Evolutionary conservation across 1,140 invertebrate genomes (phyloP), one percentile per base, ranked within the genome.

Genomic region (Ooceraea biroi): DNA sequence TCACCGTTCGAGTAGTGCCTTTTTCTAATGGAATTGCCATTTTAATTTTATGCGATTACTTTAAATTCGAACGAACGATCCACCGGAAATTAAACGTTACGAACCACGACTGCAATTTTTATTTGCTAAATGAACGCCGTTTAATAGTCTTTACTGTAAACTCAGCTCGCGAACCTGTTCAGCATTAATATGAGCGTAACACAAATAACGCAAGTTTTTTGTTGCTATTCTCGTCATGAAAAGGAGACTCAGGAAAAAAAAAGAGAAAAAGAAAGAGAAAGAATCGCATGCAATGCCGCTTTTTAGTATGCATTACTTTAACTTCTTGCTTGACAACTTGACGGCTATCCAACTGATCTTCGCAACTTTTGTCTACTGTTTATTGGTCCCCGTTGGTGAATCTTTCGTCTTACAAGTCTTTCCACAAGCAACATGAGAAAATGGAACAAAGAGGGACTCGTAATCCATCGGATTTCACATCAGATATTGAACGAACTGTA

Each of bases 11-110:
- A 11, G n/a, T 14, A 14, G 3, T 3, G n/a, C 12, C 36, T 83
- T 48, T n/a, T 25, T 55, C 27, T 84, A 82, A 86, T 82, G 57
- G 61, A 82, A 86, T 84, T 36, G 52, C 30, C 27, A 71, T 88
- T 87, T 87, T 88, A 84, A 87, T 87, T 80, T 87, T 41, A 48
- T 27, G 19, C 0, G 3, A 36, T 36, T 2, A 60, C 19, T 63
- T 57, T 83, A 65, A 7, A 74, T 46, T 73, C 44, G 7, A 36
- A 27, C 41, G 17, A 22, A 55, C 14, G 27, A 19, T 14, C 4
- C n/a, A 10, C 3, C 7, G 3, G 22, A 76, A 7, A 76, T 65
- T 55, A 63, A 83, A 76, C 25, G 41, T 19, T 46, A 17, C 50
- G 27, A 14, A 30, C 14, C 14, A 17, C 8, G 22, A 1, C 14